phyloP scores from a whole-genome alignment of 1,140 invertebrate genomes.

The Hylaeus volcanicus region DNA sequence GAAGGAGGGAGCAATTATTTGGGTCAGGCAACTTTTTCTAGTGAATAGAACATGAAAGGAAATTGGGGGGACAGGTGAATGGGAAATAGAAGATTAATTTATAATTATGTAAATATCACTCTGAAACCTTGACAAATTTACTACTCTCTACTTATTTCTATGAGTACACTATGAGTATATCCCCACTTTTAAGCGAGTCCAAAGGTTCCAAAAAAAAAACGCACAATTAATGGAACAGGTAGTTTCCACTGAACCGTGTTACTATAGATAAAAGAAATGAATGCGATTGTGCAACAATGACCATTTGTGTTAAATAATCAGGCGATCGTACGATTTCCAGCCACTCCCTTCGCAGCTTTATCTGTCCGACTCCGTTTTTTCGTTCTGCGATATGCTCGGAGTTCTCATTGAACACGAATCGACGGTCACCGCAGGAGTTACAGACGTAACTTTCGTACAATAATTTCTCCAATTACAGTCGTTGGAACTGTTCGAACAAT shows the following conservation, averaged over 20 bases:
- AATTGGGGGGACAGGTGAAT: too few relatives aligned
- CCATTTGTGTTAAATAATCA: constrained; percentile 46
- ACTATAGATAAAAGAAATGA: constrained; percentile 30
- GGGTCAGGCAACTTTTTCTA: too few relatives aligned
- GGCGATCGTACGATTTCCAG: constrained; percentile 6
- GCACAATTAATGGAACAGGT: constrained; percentile 35
- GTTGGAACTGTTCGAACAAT: not conserved
- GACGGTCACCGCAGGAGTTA: not conserved
- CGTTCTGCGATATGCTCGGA: not conserved
- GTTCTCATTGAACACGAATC: not conserved
- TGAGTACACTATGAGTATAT: too few relatives aligned
- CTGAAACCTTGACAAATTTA: too few relatives aligned
- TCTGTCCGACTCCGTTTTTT: not conserved
- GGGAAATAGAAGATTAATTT: too few relatives aligned
- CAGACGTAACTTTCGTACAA: too few relatives aligned
- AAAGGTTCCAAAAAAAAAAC: not conserved
- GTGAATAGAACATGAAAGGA: too few relatives aligned
- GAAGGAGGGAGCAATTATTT: too few relatives aligned
- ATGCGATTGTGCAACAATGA: constrained; percentile 11
- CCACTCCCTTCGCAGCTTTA: too few relatives aligned
- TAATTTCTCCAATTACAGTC: not conserved
- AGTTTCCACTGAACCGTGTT: constrained; percentile 18
- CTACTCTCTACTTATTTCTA: too few relatives aligned
- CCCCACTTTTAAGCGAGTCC: too few relatives aligned
- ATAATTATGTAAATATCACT: too few relatives aligned